Percentiles rank a stretch among this genome's conserved stretches.
Conservation (phyloP, 1,140 invertebrate genomes). For the Rhyacophila brunnea region DNA sequence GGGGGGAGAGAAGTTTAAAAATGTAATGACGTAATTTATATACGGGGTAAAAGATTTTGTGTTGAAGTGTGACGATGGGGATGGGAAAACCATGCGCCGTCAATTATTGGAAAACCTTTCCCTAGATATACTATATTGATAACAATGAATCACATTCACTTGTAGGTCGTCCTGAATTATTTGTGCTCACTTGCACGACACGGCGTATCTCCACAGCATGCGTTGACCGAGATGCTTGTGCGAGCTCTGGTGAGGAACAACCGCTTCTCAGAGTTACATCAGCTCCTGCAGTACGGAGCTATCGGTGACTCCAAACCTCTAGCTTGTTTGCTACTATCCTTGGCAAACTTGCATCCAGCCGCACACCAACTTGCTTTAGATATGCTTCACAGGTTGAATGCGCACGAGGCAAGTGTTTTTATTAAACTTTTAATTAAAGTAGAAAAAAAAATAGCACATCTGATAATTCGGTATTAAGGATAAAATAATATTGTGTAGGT, state of each 20-base stretch:
- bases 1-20: too few relatives aligned
- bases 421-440: too few relatives aligned
- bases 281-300: slow-evolving; percentile 85
- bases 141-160: too few relatives aligned
- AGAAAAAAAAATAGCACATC: too few relatives aligned
- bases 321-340: slow-evolving; percentile 85
- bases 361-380: slow-evolving; percentile 90
- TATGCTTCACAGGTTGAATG: slow-evolving; percentile 86
- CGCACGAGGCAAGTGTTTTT: slow-evolving; percentile 69
- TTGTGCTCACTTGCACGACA: slow-evolving; percentile 77
- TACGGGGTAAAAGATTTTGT: too few relatives aligned
- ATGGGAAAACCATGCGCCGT: too few relatives aligned
- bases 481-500: too few relatives aligned
- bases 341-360: slow-evolving; percentile 82
- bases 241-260: slow-evolving; percentile 68
- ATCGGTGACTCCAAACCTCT: slow-evolving; percentile 87
- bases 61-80: too few relatives aligned
- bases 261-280: slow-evolving; percentile 77
- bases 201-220: slow-evolving; percentile 79
- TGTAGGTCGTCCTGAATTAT: slow-evolving; percentile 66
- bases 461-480: too few relatives aligned
- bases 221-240: slow-evolving; percentile 82
- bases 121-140: too few relatives aligned
- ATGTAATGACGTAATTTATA: too few relatives aligned
- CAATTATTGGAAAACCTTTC: too few relatives aligned